Base-by-base conservation (phyloP, 2,888 invertebrate genomes). In the Drosophila neonasuta region DNA sequence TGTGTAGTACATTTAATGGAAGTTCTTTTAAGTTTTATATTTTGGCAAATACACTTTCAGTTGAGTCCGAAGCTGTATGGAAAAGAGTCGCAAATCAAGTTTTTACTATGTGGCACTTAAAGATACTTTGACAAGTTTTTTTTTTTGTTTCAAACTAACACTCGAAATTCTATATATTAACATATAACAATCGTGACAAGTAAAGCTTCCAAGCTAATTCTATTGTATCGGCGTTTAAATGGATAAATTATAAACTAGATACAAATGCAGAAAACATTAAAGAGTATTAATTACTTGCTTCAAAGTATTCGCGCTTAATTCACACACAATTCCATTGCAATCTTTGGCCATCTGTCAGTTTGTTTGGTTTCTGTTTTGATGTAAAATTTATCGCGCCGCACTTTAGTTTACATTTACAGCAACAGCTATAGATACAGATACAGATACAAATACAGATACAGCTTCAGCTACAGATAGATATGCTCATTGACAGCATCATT, bases 1-100 rank as follows among this genome's bases (percentile, higher is more conserved):
- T 46, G 34, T 67, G 41, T 67, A 58, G 48, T 48, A 24, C 24
- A 24, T 61, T 61, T 66, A 62, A 69, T 80, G 80, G 82, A 85
- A 80, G 80, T 85, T 45, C 45, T 13, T 48, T 32, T n/a, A 20
- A 4, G 48, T 17, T 42, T n/a, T 39, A 54, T 56, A 55, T 42
- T 61, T 69, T 64, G 58, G 71, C 71, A 70, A 61, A 55, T 46
- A 32, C 39, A 41, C 15, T 15, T 15, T 15, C 39, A 32, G 32
- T 32, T 32, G 32, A 32, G 1, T 24, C 24, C 24, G 24, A 32
- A 32, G 32, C 32, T 32, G 32, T 32, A 3, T 0, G n/a, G 13
- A 39, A 39, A 39, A 41, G 39, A 15, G 11, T 41, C 15, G 39
- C 39, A 36, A 36, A 34, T 34, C 34, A 34, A 7, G 32, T 32